These are phyloP conservation scores for Cardiocondyla obscurior DNA, from an alignment of 1,140 invertebrate genomes.

Conservation along the genomic window DNA sequence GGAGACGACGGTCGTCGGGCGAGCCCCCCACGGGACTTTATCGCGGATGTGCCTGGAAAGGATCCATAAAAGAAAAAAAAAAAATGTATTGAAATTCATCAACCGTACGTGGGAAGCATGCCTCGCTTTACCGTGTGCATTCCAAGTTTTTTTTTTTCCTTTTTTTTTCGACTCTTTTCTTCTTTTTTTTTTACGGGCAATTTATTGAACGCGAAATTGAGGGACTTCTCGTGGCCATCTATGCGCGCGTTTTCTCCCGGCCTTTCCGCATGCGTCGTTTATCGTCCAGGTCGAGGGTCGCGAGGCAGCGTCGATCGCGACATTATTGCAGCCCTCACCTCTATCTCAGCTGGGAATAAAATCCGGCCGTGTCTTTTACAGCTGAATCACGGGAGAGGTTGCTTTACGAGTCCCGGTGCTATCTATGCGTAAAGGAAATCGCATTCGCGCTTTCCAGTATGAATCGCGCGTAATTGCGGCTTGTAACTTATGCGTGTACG, in stretches of 20 bases:
- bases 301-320: conserved; percentile 22
- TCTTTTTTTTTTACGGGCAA: conserved; percentile 49
- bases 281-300: not conserved
- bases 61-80: conserved; percentile 61
- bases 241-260: not conserved
- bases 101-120: conserved; percentile 38
- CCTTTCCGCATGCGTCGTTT: conserved; percentile 35
- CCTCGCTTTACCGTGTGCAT: conserved; percentile 22
- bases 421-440: conserved; percentile 23
- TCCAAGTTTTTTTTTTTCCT: not conserved
- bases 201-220: conserved; percentile 65
- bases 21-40: not conserved
- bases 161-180: too few relatives aligned
- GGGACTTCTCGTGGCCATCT: not conserved
- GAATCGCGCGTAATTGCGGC: conserved; percentile 10
- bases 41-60: conserved; percentile 29
- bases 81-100: conserved; percentile 67
- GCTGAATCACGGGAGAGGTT: conserved; percentile 8
- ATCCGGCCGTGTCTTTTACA: conserved; percentile 24
- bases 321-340: conserved; percentile 19
- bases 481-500: not conserved
- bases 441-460: not conserved
- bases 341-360: conserved; percentile 27
- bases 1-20: not conserved
- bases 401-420: not conserved